Evolutionary conservation across 2,888 invertebrate genomes (phyloP), one percentile per base, ranked within the genome.

Genomic region (Polylopha cassiicola): DNA sequence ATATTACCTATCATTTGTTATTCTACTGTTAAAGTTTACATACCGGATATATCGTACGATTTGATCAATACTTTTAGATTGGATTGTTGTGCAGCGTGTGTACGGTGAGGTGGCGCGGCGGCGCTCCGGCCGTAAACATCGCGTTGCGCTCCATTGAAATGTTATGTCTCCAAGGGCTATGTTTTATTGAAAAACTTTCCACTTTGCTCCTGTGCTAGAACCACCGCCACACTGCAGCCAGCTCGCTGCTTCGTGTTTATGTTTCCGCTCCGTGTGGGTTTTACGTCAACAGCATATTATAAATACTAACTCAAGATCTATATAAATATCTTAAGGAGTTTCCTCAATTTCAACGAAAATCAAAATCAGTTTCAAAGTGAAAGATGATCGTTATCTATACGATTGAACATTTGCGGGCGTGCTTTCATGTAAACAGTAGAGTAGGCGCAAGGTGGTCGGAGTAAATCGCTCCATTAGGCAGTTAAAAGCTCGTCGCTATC

Each of bases 401-500:
- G 57, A 63, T 58, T 59, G 55, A 61, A 58, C 49, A 47, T 52
- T 59, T 56, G 55, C 56, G 54, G 55, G 50, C 55, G 62, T 66
- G 61, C 61, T 63, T 57, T 61, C 58, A 61, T 62, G 71, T 73
- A 73, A 76, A 75, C 74, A 70, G 66, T 57, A 61, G 54, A 72
- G 69, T 69, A 71, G 71, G 71, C 71, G 66, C 71, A 76, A 81
- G 80, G 76, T 79, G 77, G 76, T 74, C 65, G 67, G 69, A 77
- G 76, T 81, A 80, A 84, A 84, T 84, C 84, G 82, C 80, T 77
- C 81, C 82, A 84, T 82, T 84, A 81, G 77, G 77, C 80, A 84
- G 85, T 84, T 84, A 84, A 85, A 84, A 85, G 84, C 84, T 80
- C 84, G 79, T 81, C 78, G 80, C 80, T 82, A 84, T 85, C 85